Evolutionary conservation across 2,888 invertebrate genomes (phyloP), one percentile per base, ranked within the genome.

Genomic region (Heliconius cydno): DNA sequence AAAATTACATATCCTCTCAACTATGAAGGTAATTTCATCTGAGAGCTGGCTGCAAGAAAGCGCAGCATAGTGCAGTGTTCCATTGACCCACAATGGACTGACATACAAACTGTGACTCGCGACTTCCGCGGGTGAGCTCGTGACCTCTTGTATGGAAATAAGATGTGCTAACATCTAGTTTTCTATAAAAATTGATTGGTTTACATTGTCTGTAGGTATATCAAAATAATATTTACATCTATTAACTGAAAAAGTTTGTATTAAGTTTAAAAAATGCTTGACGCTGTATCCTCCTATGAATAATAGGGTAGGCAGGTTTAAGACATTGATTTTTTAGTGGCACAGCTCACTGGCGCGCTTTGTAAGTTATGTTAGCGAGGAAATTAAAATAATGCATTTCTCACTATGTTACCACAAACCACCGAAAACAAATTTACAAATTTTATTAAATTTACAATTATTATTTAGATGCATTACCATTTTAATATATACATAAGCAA

Each of bases 81-180:
- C 89, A 91, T 87, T 94, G 90, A 91, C 94, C 92, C 87, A 92
- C 90, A 88, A 86, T 84, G 85, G 83, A 87, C 85, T 88, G 90
- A 86, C 92, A 90, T 88, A 92, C 91, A 92, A 90, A 88, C 88
- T 84, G 86, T 84, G 86, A 78, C 80, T 82, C 75, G 80, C 79
- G 82, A 82, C 80, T 81, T 83, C 82, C 80, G 80, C 79, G 38
- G 75, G 46, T 75, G 67, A 76, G 80, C 78, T 76, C 79, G 80
- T 81, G 81, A 81, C 82, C 82, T 79, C 76, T 73, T 28, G 38
- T 70, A 68, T 46, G 75, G 46, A 68, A 79, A 41, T 57, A 34
- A 41, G 74, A 41, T 67, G 68, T 57, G 34, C 13, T 34, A 73
- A 57, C 52, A 60, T 72, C 30, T n/a, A 34, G n/a, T 34, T 30